Evolutionary conservation across 2,888 invertebrate genomes (phyloP).

Genomic region (Xanthorhoe spadicearia): DNA sequence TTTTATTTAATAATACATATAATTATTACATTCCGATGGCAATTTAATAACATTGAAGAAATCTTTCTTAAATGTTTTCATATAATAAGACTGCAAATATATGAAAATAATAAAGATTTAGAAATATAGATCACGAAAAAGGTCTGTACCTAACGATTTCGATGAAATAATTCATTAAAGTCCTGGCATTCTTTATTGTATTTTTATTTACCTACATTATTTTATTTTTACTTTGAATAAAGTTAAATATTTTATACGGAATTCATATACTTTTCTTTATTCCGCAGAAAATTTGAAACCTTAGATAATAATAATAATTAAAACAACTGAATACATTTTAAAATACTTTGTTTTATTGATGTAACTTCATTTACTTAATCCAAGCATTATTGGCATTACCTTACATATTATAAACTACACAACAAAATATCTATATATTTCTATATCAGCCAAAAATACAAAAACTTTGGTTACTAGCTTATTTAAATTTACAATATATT

Average conservation of each 20-base stretch:
- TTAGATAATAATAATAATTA: slow-evolving; percentile 22
- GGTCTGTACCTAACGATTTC: slow-evolving; percentile 47
- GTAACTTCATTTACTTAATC: slow-evolving; percentile 71
- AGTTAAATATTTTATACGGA: neutral
- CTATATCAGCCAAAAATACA: slow-evolving; percentile 76
- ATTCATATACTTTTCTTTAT: neutral
- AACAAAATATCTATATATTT: slow-evolving; percentile 59
- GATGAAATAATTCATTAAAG: slow-evolving; percentile 48
- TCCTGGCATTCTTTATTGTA: slow-evolving; percentile 48
- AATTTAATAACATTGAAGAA: slow-evolving; percentile 21
- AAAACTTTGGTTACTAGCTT: slow-evolving; percentile 84
- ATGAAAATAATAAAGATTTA: slow-evolving; percentile 43
- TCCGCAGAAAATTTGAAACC: neutral
- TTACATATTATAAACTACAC: slow-evolving; percentile 70
- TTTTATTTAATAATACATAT: slow-evolving; percentile 11
- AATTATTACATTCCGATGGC: slow-evolving; percentile 44
- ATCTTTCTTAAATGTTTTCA: slow-evolving; percentile 38
- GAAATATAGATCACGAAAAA: slow-evolving; percentile 54
- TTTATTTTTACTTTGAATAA: neutral
- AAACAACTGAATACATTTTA: slow-evolving; percentile 49
- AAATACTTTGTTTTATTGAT: slow-evolving; percentile 76
- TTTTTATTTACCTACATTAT: slow-evolving; percentile 39
- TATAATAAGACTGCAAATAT: slow-evolving; percentile 47
- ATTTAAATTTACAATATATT: slow-evolving; percentile 59
- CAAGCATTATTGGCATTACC: slow-evolving; percentile 74